Evolutionary conservation across 2,797 vertebrate genomes (phyloP).

Genomic region (Babyrousa celebensis): DNA sequence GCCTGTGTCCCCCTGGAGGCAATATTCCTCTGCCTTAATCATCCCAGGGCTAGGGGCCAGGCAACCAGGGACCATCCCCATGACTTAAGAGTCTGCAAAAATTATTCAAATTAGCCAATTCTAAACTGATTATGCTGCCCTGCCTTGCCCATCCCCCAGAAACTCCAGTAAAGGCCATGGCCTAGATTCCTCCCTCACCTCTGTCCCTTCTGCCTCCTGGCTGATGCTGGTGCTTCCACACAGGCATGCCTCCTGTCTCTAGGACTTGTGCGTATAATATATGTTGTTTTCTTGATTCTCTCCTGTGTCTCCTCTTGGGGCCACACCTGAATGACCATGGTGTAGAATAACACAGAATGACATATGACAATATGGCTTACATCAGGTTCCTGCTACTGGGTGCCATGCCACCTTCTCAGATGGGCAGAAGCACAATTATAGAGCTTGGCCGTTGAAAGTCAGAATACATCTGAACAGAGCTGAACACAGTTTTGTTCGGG

Average conservation of each 20-base stretch:
- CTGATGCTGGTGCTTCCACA: neutral
- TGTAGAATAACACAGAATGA: neutral
- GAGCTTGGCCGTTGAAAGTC: neutral
- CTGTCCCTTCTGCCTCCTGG: neutral
- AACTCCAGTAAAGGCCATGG: neutral
- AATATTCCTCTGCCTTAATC: neutral
- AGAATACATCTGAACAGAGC: neutral
- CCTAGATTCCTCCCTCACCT: neutral
- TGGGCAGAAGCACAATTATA: neutral
- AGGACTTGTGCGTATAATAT: neutral
- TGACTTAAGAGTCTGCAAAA: neutral
- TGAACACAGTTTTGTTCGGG: neutral
- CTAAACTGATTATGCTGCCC: neutral
- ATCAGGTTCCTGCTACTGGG: neutral
- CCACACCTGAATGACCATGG: neutral
- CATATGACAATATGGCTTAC: neutral
- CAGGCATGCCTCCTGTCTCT: neutral
- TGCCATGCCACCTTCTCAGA: neutral
- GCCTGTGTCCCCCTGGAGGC: neutral
- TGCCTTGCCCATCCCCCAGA: neutral
- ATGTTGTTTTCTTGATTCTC: neutral
- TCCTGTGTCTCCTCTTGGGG: neutral
- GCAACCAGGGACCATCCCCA: neutral
- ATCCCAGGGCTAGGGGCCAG: neutral
- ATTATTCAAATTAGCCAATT: neutral